Base-by-base conservation (phyloP, 2,797 vertebrate species). In the Malurus leucopterus region DNA sequence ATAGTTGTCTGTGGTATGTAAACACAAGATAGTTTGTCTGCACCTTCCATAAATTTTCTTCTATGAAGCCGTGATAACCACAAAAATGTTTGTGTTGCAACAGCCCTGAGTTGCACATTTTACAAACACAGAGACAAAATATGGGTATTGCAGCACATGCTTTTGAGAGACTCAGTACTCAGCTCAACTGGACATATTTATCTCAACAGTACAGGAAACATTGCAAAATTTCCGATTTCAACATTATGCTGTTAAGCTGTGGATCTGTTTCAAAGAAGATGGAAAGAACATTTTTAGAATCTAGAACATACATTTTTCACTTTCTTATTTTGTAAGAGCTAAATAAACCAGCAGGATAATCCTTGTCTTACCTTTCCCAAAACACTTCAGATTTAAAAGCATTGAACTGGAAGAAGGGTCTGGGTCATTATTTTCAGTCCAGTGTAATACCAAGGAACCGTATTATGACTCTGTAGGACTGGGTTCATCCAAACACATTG, bases 141-240 rank as follows among this genome's bases (percentile, higher is more conserved):
- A 71, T 23, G 32, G 7, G 8, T 58, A 53, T 86, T 69, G 58
- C 54, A 82, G n/a, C 54, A 71, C 27, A 32, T 69, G 32, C 44
- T 79, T 86, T 89, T 92, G 74, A 58, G 47, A 73, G 36, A 55
- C 2, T 34, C 36, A 38, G 62, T 89, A 44, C 36, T 92, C 26
- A 70, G 58, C n/a, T 24, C 62, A 88, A 79, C 24, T 57, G 59
- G 68, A 47, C 1, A 0, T 69, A 27, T 53, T 93, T 94, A 83
- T 89, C 40, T 87, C 51, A 78, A 55, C 41, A 81, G 32, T 47
- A 64, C 43, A 65, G 54, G 69, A 92, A 8, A 62, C 23, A 77
- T 89, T 84, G 80, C 77, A 73, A 57, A 82, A 92, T 84, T 89
- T 92, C 54, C 49, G 40, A 64, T 93, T 94, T 86, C 85, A 71